phyloP scores from a whole-genome alignment of 2,113 vertebrate species.

The Xenus cinereus region DNA sequence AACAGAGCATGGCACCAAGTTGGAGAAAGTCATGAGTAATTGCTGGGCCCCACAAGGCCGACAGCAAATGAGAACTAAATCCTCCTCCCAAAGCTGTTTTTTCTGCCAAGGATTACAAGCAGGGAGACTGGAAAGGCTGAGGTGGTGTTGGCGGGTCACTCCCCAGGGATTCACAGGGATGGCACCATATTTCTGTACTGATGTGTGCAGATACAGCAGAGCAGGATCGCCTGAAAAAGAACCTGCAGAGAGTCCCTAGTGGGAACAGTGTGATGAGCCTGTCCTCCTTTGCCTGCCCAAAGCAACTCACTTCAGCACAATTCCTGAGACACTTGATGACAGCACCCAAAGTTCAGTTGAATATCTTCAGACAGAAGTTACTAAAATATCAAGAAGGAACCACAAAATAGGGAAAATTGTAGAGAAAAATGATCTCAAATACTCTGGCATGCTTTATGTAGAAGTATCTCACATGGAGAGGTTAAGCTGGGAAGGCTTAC shows the following conservation, averaged over 20 bases:
- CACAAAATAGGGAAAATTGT: background rate
- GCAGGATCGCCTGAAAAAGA: background rate
- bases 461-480: background rate
- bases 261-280: background rate
- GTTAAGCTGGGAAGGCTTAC: background rate
- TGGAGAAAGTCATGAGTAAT: background rate
- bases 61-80: background rate
- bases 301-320: background rate
- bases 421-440: background rate
- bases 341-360: background rate
- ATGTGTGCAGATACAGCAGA: fast-evolving
- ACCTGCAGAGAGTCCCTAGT: background rate
- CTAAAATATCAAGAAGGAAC: background rate
- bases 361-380: background rate
- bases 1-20: background rate
- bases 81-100: background rate
- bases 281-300: background rate
- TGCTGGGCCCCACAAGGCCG: background rate
- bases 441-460: background rate
- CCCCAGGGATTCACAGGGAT: background rate
- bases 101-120: background rate
- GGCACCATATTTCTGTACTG: background rate
- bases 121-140: background rate
- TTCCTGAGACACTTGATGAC: background rate
- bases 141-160: background rate